Conservation (phyloP, 1,140 invertebrate genomes). For the Acarapis woodi region DNA sequence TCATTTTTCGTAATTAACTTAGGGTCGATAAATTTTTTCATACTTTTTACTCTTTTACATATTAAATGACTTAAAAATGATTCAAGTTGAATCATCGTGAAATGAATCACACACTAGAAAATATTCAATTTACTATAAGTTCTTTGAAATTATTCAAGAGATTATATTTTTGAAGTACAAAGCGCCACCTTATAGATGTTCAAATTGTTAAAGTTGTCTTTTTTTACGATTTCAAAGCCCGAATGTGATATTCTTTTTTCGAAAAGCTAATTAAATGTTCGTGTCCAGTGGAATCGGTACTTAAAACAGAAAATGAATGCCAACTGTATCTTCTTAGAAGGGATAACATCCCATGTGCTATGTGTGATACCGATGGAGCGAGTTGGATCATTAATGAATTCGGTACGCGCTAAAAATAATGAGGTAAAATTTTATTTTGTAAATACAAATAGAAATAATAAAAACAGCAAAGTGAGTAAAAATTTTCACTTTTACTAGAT, state of each 20-base stretch:
- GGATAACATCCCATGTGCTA: conserved; percentile 68
- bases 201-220: conserved; percentile 42
- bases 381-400: conserved; percentile 31
- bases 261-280: conserved; percentile 68
- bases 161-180: background rate
- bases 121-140: no score
- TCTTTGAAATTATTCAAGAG: background rate
- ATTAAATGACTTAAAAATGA: no score
- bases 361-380: conserved; percentile 71
- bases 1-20: no score
- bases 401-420: conserved; percentile 19
- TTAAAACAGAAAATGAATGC: conserved; percentile 74
- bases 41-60: no score
- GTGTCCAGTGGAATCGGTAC: conserved; percentile 53
- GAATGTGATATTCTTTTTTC: conserved; percentile 49
- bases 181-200: background rate
- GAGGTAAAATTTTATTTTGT: no score
- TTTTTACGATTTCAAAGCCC: no score
- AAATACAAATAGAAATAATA: no score
- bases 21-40: no score
- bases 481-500: no score
- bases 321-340: conserved; percentile 79
- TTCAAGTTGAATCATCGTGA: no score
- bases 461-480: no score
- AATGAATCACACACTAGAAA: no score